phyloP scores from a whole-genome alignment of 2,797 vertebrate genomes.

The Labeo calbasu region DNA sequence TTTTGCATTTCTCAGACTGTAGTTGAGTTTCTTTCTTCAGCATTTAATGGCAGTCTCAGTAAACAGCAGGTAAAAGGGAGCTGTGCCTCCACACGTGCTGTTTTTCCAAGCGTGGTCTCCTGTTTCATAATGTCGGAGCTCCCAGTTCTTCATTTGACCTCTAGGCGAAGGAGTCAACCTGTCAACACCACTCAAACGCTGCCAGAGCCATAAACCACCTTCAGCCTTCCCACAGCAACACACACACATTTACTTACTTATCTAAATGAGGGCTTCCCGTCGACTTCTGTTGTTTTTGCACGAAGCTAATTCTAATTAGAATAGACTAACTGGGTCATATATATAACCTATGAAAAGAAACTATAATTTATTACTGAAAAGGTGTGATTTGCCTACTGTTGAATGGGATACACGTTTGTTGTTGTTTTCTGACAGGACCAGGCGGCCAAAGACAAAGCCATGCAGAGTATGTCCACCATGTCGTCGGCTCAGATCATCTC shows the following conservation, averaged over 20 bases:
- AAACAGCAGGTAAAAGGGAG: slow-evolving; percentile 20
- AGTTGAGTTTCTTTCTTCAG: not conserved
- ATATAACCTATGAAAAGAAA: not conserved
- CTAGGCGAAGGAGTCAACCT: slow-evolving; percentile 69
- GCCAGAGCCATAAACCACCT: slow-evolving; percentile 80
- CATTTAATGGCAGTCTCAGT: not conserved
- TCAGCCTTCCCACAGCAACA: slow-evolving; percentile 64
- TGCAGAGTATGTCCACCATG: slow-evolving; percentile 96
- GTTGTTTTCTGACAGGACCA: slow-evolving; percentile 82
- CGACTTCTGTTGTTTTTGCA: not conserved
- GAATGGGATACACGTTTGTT: slow-evolving; percentile 3
- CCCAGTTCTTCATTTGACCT: slow-evolving; percentile 71
- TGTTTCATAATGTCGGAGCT: slow-evolving; percentile 55
- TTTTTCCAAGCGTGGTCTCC: slow-evolving; percentile 46
- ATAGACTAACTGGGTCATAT: not conserved
- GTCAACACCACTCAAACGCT: slow-evolving; percentile 71
- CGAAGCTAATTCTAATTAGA: not conserved
- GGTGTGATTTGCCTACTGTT: not conserved
- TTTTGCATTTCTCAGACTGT: not conserved
- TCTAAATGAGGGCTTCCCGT: too few species aligned
- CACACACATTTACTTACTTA: not conserved
- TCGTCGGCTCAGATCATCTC: slow-evolving; percentile 97
- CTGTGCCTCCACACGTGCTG: slow-evolving; percentile 40
- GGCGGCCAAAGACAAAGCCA: slow-evolving; percentile 95
- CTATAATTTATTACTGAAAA: not conserved